Evolutionary conservation across 1,140 invertebrate species (phyloP).

Genomic region (Calephelis virginiensis): DNA sequence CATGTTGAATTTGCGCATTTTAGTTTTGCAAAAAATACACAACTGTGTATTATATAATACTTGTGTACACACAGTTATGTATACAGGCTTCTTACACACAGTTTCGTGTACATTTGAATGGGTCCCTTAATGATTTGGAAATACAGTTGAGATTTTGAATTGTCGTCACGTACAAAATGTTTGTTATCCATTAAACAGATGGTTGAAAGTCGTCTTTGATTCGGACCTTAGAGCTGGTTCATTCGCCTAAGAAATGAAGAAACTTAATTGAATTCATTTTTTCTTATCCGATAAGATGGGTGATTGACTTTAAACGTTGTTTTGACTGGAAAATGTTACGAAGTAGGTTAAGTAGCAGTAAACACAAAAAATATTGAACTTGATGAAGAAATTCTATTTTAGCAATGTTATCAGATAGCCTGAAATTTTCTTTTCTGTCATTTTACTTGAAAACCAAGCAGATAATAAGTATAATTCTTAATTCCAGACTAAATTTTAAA

Average conservation of each 20-base stretch:
- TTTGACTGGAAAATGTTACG: conserved; percentile 36
- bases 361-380: conserved; percentile 12
- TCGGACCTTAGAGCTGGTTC: conserved; percentile 31
- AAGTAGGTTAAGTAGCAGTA: conserved; percentile 41
- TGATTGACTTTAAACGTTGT: conserved; percentile 21
- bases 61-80: no score
- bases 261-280: conserved; percentile 67
- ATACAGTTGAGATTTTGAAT: no score
- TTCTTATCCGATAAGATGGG: conserved; percentile 40
- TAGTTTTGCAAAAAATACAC: no score
- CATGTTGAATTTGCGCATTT: no score
- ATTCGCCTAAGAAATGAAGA: conserved; percentile 55
- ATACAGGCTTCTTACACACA: no score
- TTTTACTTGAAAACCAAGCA: neutral
- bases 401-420: neutral
- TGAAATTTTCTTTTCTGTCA: conserved; percentile 17
- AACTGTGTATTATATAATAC: no score
- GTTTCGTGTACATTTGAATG: no score
- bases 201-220: neutral
- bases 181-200: neutral
- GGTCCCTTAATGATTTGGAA: no score
- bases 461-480: neutral
- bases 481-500: no score
- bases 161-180: no score
- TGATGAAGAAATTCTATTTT: conserved; percentile 7